Conservation (phyloP, 2,113 vertebrate species). For the Nibea coibor region DNA sequence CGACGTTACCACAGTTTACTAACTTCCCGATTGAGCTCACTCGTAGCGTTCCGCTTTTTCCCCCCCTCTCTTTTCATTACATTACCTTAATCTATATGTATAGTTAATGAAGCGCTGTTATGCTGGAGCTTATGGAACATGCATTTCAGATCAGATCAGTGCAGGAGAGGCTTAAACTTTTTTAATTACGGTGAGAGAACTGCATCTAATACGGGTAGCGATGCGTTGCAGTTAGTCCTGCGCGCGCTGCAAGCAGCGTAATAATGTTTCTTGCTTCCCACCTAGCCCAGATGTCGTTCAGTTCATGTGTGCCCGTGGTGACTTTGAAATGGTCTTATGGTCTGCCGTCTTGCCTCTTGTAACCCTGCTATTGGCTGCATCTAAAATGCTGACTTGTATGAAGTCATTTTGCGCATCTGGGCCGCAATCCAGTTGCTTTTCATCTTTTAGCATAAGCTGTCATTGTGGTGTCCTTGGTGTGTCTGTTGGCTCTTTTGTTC, state of each 20-base stretch:
- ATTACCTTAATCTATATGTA: background rate
- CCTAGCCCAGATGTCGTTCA: background rate
- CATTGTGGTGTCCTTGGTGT: constrained; percentile 41
- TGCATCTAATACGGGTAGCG: background rate
- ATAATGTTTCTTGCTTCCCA: background rate
- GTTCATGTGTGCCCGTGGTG: background rate
- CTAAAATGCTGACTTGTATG: constrained; percentile 17
- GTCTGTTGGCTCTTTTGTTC: constrained; percentile 17
- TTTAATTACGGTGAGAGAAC: background rate
- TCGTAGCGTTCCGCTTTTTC: no score
- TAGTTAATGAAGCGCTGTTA: background rate
- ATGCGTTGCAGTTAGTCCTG: background rate
- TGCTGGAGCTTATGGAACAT: background rate
- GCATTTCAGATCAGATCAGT: background rate
- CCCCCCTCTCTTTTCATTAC: background rate
- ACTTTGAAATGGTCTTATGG: background rate
- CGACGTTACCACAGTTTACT: constrained; percentile 16
- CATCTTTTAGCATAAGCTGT: constrained; percentile 46
- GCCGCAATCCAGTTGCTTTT: constrained; percentile 33
- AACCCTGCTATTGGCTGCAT: constrained; percentile 4
- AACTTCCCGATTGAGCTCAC: constrained; percentile 32
- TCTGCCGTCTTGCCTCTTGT: background rate
- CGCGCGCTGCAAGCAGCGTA: background rate
- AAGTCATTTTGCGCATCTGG: constrained; percentile 42
- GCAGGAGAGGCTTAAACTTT: background rate